A percentile compares a stretch with the other conserved stretches of the same genome.
These are phyloP conservation scores for Cebidichthys violaceus DNA, from an alignment of 2,113 vertebrate genomes.

Conservation along the genomic window DNA sequence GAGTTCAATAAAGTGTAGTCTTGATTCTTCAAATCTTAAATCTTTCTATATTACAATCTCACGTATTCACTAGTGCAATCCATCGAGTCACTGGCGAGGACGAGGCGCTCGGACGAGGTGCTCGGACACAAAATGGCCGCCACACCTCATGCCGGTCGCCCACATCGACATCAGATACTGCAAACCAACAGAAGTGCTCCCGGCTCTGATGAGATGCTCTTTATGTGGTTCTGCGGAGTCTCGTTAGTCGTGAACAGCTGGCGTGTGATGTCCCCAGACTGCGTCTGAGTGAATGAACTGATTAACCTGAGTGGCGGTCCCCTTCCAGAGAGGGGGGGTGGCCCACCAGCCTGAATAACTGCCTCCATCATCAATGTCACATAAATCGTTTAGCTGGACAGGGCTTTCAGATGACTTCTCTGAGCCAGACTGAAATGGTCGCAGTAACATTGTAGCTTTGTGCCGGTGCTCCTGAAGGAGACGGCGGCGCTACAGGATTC, in stretches of 20 bases:
- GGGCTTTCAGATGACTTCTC: conserved; percentile 51
- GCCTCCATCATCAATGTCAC: conserved; percentile 80
- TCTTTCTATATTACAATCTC: not conserved
- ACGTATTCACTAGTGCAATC: not conserved
- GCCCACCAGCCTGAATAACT: conserved; percentile 71
- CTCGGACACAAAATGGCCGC: conserved; percentile 69
- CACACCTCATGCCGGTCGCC: conserved; percentile 20
- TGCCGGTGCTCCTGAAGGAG: conserved; percentile 23
- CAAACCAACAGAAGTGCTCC: conserved; percentile 28
- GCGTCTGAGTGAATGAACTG: conserved; percentile 82
- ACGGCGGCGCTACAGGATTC: conserved; percentile 6
- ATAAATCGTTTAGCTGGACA: conserved; percentile 76
- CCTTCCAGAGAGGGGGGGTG: conserved; percentile 53
- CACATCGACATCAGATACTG: conserved; percentile 40
- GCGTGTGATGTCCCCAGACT: conserved; percentile 66
- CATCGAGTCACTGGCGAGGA: conserved; percentile 10
- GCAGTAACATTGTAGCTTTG: conserved; percentile 16
- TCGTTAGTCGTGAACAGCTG: conserved; percentile 71
- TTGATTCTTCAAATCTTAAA: conserved; percentile 9
- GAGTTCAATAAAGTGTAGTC: not conserved
- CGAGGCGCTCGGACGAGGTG: not conserved
- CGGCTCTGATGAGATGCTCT: conserved; percentile 64
- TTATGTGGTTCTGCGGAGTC: conserved; percentile 55
- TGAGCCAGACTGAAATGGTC: conserved; percentile 41
- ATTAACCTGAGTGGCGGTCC: conserved; percentile 84